Evolutionary conservation across 2,888 invertebrate genomes (phyloP), one percentile per base, ranked within the genome.

Genomic region (Polia nebulosa): DNA sequence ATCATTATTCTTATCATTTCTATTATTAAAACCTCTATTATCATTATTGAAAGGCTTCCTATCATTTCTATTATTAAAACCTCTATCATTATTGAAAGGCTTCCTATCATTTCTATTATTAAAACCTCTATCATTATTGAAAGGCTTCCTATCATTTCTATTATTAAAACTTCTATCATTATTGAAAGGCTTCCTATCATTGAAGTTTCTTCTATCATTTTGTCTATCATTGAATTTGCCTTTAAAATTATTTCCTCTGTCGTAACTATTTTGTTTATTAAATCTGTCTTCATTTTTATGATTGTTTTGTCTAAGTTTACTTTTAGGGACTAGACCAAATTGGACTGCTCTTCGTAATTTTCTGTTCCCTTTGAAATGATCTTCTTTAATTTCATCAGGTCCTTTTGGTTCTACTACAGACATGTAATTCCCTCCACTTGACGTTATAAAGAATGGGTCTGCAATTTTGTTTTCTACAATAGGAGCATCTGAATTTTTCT

Each of bases 401-500:
- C 87, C 89, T 67, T 95, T 91, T 0, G 94, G 94, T 70, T 95
- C 94, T 27, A 92, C 94, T 15, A 96, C 78, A 25, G 96, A 93
- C 89, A 95, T 89, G 65, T 96, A 96, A 74, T 92, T 95, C 59
- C 91, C 94, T 20, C 96, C 96, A 2, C 92, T 90, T 22, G 93
- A 86, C 17, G 95, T 96, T 34, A 93, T 91, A 76, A 96, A 96
- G 84, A 96, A 96, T 39, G 95, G 93, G 87, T 96, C 96, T 7
- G 93, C 93, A 44, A 93, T 87, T 87, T 94, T 95, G 27, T 82
- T 88, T 11, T 86, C 88, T 61, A 76, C 67, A 9, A 72, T 45
- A 27, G 83, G 80, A 55, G 41, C 29, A 29, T 89, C 83, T 13
- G 44, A 55, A 49, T 88, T 89, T 78, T 92, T 94, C 57, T 92